A percentile compares a stretch with the other conserved stretches of the same genome.
Conservation (phyloP, 2,113 vertebrate species). For the Bufo gargarizans region DNA sequence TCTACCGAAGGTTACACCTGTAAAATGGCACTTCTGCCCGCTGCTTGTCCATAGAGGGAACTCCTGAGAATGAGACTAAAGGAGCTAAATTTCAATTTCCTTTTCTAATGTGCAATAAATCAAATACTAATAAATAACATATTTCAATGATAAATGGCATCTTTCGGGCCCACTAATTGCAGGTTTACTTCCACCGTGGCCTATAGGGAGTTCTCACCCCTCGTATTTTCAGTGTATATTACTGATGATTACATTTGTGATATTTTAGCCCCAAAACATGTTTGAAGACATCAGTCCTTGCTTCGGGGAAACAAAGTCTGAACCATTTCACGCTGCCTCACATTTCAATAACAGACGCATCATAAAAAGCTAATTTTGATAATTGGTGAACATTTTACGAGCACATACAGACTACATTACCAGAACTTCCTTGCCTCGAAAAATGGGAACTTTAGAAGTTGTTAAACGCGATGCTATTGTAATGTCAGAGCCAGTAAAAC, state of each 20-base stretch:
- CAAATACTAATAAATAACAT: not conserved
- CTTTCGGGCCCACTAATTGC: not conserved
- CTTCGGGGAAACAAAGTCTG: not conserved
- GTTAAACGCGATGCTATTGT: constrained; percentile 3
- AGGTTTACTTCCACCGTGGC: not conserved
- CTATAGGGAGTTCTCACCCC: not conserved
- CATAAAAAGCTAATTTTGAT: not conserved
- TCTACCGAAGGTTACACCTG: no score
- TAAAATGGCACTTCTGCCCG: no score
- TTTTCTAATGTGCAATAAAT: not conserved
- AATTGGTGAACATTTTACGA: not conserved
- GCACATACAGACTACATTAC: not conserved
- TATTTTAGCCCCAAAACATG: not conserved
- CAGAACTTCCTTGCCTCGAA: not conserved
- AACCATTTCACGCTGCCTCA: not conserved
- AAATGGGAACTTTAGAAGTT: not conserved
- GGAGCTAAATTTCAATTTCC: not conserved
- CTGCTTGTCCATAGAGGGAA: no score
- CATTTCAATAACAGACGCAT: constrained; percentile 7
- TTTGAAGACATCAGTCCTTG: not conserved
- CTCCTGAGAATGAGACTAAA: not conserved
- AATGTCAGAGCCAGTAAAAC: not conserved
- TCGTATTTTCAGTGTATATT: not conserved
- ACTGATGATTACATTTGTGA: not conserved
- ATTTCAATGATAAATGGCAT: not conserved